Base-by-base conservation (phyloP, 2,113 vertebrate species). In the Acrocephalus kingi region DNA sequence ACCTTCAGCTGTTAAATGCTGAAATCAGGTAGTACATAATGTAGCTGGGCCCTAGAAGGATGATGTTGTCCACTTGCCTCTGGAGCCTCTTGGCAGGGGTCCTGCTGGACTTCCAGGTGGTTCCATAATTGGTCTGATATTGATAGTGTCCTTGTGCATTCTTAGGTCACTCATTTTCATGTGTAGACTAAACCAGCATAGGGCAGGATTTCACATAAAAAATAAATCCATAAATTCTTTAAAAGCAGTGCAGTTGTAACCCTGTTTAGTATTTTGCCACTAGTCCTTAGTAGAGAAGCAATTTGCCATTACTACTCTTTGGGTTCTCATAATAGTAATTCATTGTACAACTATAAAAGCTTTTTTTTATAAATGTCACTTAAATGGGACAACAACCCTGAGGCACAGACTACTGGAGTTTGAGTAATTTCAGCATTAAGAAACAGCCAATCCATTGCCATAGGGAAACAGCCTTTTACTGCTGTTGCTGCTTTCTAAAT, bases 401-500 rank as follows among this genome's bases (percentile, higher is more conserved):
- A 74, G 76, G 76, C 33, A 81, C 43, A 45, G 35, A 45, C 83
- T 86, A 25, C 56, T 74, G 73, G 59, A 72, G 39, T 69, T 71
- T 84, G 64, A 92, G 33, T 86, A 74, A 84, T 86, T 88, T 92
- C 55, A 84, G 43, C 55, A 67, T 17, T 84, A 59, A 81, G 46
- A 77, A 90, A 63, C 15, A 84, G 55, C 27, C 21, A 37, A 41
- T 56, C 41, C 63, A 19, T 73, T 85, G 71, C 58, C 49, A 81
- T 7, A 2, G 39, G 46, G 41, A 82, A 59, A 46, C 41, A 88
- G 52, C 30, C 9, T 73, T 90, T 64, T 51, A 84, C 55, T 54
- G 51, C 55, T 77, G 52, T 66, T 76, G 24, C n/a, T 67, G 56
- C 64, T 95, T 89, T 86, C 55, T 63, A 78, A 88, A 80, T 81